A percentile compares a stretch with the other conserved stretches of the same genome.
These are phyloP conservation scores for Minunthozetes semirufus DNA, from an alignment of 2,888 invertebrate species.

Conservation along the genomic window DNA sequence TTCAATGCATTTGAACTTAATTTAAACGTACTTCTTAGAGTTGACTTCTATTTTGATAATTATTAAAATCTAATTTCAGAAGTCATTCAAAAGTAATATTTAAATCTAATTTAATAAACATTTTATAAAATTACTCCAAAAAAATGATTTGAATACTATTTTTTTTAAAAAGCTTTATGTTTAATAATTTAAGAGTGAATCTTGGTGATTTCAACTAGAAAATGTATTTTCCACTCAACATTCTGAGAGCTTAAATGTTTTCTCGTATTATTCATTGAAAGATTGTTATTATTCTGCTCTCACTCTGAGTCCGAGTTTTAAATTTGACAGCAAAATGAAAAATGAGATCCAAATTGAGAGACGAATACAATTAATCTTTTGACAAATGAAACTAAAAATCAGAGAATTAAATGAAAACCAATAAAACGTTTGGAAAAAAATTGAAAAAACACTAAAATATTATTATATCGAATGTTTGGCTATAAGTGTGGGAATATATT, in stretches of 20 bases:
- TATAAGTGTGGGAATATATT: constrained; percentile 26
- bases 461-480: not conserved
- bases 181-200: too few species aligned
- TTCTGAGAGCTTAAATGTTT: not conserved
- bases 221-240: not conserved
- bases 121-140: too few species aligned
- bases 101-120: too few species aligned
- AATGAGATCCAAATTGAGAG: constrained; percentile 34
- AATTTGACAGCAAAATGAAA: constrained; percentile 33
- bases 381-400: constrained; percentile 24
- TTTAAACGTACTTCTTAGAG: too few species aligned
- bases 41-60: too few species aligned
- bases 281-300: not conserved
- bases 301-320: not conserved
- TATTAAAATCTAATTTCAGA: too few species aligned
- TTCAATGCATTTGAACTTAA: not conserved
- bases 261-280: not conserved
- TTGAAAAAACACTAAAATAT: not conserved
- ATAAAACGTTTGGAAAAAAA: constrained; percentile 4
- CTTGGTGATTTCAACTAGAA: too few species aligned
- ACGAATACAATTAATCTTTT: constrained; percentile 36
- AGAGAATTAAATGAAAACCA: not conserved
- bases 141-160: too few species aligned
- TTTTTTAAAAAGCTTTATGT: too few species aligned
- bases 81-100: too few species aligned